phyloP scores from a whole-genome alignment of 2,113 vertebrate genomes.

The Heliornis fulica region DNA sequence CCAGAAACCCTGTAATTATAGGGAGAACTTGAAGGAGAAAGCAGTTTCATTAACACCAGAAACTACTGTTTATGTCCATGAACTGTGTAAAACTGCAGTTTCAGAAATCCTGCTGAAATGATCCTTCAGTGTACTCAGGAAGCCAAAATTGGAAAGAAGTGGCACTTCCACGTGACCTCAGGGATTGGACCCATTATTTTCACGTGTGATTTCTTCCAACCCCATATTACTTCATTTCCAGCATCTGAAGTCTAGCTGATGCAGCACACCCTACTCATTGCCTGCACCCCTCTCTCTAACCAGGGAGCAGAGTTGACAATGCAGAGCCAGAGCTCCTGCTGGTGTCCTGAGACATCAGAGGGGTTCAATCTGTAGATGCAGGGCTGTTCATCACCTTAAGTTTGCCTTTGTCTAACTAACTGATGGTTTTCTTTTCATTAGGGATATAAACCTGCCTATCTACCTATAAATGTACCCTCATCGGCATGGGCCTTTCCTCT shows the following conservation, averaged over 20 bases:
- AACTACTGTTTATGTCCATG: slow-evolving; percentile 47
- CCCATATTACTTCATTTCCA: not conserved
- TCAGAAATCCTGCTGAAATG: slow-evolving; percentile 37
- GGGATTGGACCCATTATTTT: not conserved
- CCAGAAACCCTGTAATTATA: slow-evolving; percentile 43
- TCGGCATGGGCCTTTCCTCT: not conserved
- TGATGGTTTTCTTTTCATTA: not conserved
- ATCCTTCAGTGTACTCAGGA: not conserved
- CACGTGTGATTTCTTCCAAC: not conserved
- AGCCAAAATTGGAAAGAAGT: not conserved
- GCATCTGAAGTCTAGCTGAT: not conserved
- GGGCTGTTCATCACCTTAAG: not conserved
- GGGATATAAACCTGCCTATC: not conserved
- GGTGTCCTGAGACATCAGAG: not conserved
- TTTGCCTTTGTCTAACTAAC: not conserved
- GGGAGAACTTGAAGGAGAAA: slow-evolving; percentile 40
- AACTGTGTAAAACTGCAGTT: slow-evolving; percentile 35
- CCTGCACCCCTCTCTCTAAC: not conserved
- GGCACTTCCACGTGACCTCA: not conserved
- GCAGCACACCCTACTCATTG: not conserved
- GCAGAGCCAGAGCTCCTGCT: not conserved
- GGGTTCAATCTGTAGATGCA: not conserved
- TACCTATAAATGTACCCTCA: not conserved
- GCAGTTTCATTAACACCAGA: slow-evolving; percentile 47
- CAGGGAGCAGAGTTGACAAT: not conserved